phyloP scores from a whole-genome alignment of 2,888 invertebrate species.

The Ceratothoa steindachneri region DNA sequence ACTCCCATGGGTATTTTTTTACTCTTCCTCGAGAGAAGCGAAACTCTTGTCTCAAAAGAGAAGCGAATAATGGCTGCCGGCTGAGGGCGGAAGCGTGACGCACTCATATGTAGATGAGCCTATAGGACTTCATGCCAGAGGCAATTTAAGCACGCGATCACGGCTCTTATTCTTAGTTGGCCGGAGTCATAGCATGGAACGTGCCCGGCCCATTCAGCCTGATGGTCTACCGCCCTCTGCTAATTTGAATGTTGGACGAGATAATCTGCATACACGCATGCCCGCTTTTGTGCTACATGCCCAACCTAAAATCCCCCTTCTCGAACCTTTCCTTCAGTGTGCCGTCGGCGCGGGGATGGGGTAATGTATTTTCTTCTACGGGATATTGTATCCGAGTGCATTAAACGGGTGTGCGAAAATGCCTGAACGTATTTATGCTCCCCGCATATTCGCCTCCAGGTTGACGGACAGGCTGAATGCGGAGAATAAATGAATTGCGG shows the following conservation, averaged over 20 bases:
- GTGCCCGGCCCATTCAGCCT: background rate
- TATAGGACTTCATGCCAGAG: background rate
- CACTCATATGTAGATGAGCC: conserved; percentile 8
- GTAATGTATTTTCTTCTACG: background rate
- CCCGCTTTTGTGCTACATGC: background rate
- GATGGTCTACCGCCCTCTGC: background rate
- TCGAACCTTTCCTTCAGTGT: background rate
- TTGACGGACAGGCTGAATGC: conserved; percentile 8
- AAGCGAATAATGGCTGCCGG: no score
- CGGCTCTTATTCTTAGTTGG: background rate
- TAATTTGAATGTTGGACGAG: conserved; percentile 11
- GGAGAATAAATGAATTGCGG: conserved; percentile 13
- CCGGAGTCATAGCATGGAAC: conserved; percentile 8
- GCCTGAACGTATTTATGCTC: background rate
- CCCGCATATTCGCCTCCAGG: background rate
- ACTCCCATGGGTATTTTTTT: no score
- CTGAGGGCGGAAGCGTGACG: background rate
- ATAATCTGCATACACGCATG: conserved; percentile 9
- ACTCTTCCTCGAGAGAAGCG: no score
- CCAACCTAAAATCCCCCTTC: background rate
- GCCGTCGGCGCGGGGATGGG: background rate
- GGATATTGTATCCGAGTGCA: background rate
- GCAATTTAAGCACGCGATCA: conserved; percentile 13
- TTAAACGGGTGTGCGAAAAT: background rate
- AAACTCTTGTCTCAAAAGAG: no score